phyloP scores from a whole-genome alignment of 2,113 vertebrate species.

The Henicopernis longicauda region DNA sequence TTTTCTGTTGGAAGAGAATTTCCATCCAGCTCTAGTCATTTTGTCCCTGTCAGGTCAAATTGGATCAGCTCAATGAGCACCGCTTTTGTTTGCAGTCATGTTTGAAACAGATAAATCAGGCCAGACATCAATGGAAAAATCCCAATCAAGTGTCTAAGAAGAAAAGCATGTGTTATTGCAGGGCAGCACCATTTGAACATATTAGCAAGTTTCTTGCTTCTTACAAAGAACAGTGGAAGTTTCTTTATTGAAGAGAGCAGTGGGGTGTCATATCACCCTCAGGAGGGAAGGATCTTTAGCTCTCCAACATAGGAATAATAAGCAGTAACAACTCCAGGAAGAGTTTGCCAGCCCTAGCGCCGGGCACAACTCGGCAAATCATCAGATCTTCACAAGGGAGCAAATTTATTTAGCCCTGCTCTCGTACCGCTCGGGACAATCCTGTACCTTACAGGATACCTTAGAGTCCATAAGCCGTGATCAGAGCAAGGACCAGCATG shows the following conservation, averaged over 20 bases:
- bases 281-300: background rate
- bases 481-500: fast-evolving
- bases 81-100: conserved; percentile 26
- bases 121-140: conserved; percentile 47
- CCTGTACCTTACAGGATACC: background rate
- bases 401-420: background rate
- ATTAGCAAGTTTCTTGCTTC: background rate
- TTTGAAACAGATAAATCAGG: conserved; percentile 45
- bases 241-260: background rate
- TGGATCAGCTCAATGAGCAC: background rate
- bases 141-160: background rate
- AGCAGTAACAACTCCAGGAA: background rate
- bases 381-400: background rate
- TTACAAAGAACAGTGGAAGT: background rate
- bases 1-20: conserved; percentile 26
- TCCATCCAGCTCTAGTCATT: conserved; percentile 20
- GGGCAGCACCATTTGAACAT: background rate
- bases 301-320: background rate
- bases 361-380: background rate
- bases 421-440: background rate
- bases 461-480: background rate
- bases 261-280: background rate
- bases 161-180: background rate
- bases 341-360: background rate
- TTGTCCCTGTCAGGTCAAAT: conserved; percentile 56